A percentile compares a stretch with the other conserved stretches of the same genome.
These are phyloP conservation scores for Anabas testudineus DNA, from an alignment of 2,797 vertebrate genomes.

Conservation along the genomic window DNA sequence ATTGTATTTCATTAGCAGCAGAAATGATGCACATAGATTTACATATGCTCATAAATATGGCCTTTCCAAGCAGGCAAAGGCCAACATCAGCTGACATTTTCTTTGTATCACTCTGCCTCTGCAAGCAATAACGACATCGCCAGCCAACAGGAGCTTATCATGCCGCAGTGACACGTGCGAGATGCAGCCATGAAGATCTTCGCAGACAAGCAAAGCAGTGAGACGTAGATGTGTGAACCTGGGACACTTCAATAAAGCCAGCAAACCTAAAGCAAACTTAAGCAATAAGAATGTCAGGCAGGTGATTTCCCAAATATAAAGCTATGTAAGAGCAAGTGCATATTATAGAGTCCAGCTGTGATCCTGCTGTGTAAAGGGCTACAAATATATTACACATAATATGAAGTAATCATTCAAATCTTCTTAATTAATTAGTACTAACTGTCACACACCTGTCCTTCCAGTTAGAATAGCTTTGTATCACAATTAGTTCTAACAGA, in stretches of 20 bases:
- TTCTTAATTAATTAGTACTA: no score
- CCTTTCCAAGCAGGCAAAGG: constrained; percentile 60
- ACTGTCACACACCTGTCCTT: no score
- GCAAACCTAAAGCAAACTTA: constrained; percentile 11
- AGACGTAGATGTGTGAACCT: constrained; percentile 27
- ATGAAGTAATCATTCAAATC: neutral
- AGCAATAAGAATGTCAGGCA: constrained; percentile 18
- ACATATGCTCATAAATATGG: constrained; percentile 62
- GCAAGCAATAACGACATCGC: constrained; percentile 54
- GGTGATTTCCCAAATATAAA: neutral
- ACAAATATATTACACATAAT: neutral
- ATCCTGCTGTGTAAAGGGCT: neutral
- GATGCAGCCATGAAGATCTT: constrained; percentile 36
- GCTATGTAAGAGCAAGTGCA: neutral
- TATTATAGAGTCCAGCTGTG: neutral
- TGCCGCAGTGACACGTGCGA: constrained; percentile 31
- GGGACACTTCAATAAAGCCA: constrained; percentile 30
- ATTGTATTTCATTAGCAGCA: constrained; percentile 75
- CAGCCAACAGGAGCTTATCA: constrained; percentile 50
- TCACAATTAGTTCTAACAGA: neutral
- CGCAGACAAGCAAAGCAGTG: constrained; percentile 33
- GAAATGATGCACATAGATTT: constrained; percentile 69
- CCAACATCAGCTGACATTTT: constrained; percentile 65
- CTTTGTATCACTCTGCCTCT: constrained; percentile 39
- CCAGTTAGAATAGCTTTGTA: neutral